Percentiles rank a stretch among this genome's conserved stretches.
These are phyloP conservation scores for Sceloporus undulatus DNA, from an alignment of 2,113 vertebrate species.

Conservation along the genomic window DNA sequence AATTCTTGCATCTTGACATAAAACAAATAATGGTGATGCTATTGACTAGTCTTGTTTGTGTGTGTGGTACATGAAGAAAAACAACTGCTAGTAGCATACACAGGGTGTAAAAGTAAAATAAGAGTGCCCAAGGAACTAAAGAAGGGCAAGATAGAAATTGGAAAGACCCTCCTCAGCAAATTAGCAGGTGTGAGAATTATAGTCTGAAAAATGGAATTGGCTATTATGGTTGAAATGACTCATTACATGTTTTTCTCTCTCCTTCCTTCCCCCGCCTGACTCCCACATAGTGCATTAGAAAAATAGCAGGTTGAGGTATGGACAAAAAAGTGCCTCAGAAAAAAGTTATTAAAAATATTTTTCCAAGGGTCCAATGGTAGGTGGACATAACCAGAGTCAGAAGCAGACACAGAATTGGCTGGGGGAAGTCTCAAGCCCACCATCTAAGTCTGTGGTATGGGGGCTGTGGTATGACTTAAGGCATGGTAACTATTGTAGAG, in stretches of 20 bases:
- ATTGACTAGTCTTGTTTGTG: constrained; percentile 63
- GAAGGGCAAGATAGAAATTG: constrained; percentile 19
- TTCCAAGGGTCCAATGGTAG: background rate
- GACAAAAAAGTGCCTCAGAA: constrained; percentile 4
- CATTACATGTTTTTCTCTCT: background rate
- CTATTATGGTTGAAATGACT: constrained; percentile 47
- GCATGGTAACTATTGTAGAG: too few species aligned
- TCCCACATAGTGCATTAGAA: constrained; percentile 21
- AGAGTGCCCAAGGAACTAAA: background rate
- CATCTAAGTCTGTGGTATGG: too few species aligned
- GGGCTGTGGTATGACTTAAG: too few species aligned
- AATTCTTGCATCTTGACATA: constrained; percentile 60
- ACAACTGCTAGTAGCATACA: background rate
- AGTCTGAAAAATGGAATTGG: constrained; percentile 50
- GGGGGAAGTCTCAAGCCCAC: too few species aligned
- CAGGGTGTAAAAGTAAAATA: background rate
- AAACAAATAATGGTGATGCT: constrained; percentile 71
- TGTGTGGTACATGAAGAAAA: constrained; percentile 70
- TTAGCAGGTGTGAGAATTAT: constrained; percentile 68
- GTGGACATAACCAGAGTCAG: too few species aligned
- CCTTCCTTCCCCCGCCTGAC: background rate
- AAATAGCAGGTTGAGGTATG: background rate
- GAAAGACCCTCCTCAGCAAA: constrained; percentile 64
- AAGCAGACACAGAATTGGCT: too few species aligned
- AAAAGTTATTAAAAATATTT: background rate